Conservation (phyloP, 2,113 vertebrate genomes). For the Orientallactaga bullata region DNA sequence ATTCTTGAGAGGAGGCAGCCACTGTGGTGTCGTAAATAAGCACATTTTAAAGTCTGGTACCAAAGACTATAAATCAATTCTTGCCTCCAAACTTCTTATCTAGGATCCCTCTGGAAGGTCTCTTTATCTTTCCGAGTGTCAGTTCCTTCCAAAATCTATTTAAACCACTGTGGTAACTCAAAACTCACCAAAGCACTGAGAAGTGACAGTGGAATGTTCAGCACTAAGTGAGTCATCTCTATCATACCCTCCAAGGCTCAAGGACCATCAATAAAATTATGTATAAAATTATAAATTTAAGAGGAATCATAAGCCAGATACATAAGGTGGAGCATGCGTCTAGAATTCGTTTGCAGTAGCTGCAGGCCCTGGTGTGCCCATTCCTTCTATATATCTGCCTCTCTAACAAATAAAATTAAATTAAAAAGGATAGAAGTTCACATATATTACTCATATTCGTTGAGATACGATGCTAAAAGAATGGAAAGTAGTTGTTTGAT, state of each 20-base stretch:
- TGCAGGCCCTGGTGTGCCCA: too few species aligned
- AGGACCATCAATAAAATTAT: not conserved
- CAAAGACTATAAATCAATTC: not conserved
- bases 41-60: not conserved
- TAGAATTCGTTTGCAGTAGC: too few species aligned
- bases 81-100: not conserved
- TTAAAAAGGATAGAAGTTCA: not conserved
- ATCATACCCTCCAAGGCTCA: too few species aligned
- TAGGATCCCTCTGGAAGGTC: not conserved
- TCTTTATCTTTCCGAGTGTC: not conserved
- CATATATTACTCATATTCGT: not conserved
- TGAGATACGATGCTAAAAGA: not conserved
- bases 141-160: not conserved
- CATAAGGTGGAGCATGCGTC: too few species aligned
- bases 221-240: too few species aligned
- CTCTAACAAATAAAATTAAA: too few species aligned
- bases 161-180: too few species aligned
- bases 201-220: too few species aligned
- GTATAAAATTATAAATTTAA: conserved; percentile 5
- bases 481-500: not conserved
- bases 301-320: not conserved
- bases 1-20: not conserved
- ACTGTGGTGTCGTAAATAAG: not conserved
- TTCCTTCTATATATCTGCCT: too few species aligned
- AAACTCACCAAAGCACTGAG: too few species aligned